Percentiles rank a stretch among this genome's conserved stretches.
These are phyloP conservation scores for Spheniscus mendiculus DNA, from an alignment of 2,113 vertebrate species.

Conservation along the genomic window DNA sequence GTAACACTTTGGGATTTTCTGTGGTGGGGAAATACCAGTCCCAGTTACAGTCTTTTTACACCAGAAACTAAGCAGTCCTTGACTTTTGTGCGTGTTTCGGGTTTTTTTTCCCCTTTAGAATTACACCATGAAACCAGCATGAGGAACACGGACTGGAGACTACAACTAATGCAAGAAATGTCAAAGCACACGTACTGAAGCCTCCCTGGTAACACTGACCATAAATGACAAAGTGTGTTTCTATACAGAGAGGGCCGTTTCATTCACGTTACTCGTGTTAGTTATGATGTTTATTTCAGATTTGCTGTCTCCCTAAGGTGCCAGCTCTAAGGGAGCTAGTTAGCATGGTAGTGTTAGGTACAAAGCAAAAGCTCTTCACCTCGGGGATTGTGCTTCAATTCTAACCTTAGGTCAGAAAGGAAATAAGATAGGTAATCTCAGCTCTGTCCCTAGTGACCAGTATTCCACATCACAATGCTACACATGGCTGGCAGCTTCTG, in stretches of 20 bases:
- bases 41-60: background rate
- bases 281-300: slow-evolving; percentile 6
- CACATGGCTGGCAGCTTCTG: slow-evolving; percentile 20
- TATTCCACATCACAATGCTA: slow-evolving; percentile 19
- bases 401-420: slow-evolving; percentile 50
- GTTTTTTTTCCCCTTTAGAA: accelerated
- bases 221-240: background rate
- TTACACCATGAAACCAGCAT: background rate
- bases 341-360: background rate
- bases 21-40: background rate
- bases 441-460: slow-evolving; percentile 32
- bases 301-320: background rate
- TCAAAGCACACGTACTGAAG: background rate
- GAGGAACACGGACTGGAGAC: background rate
- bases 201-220: background rate
- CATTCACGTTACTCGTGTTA: background rate
- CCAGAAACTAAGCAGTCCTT: background rate
- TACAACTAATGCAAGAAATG: background rate
- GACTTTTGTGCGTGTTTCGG: background rate
- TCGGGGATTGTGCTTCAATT: background rate
- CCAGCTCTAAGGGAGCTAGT: slow-evolving; percentile 29
- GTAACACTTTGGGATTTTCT: background rate
- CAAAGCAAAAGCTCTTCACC: slow-evolving; percentile 21
- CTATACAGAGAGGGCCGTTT: background rate
- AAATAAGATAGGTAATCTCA: slow-evolving; percentile 63